A percentile compares a stretch with the other conserved stretches of the same genome.
These are phyloP conservation scores for Ciconia boyciana DNA, from an alignment of 2,113 vertebrate species.

Conservation along the genomic window DNA sequence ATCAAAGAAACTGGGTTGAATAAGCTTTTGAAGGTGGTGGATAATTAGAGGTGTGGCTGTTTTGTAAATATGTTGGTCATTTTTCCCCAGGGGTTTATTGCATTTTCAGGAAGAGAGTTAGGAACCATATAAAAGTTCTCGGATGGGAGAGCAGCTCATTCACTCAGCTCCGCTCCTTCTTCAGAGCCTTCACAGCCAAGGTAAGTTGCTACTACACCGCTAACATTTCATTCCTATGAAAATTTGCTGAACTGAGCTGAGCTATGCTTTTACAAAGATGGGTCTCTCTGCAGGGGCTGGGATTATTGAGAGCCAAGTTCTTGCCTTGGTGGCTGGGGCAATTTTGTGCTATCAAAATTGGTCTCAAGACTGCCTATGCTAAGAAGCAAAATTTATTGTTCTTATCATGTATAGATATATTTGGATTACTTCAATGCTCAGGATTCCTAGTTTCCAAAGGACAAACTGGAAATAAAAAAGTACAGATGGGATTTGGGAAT, in stretches of 20 bases:
- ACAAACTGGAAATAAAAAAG: not conserved
- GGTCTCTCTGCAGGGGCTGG: not conserved
- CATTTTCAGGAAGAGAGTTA: conserved; percentile 48
- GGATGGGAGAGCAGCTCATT: conserved; percentile 8
- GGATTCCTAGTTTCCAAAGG: not conserved
- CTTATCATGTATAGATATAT: not conserved
- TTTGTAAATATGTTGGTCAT: conserved; percentile 53
- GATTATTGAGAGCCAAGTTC: not conserved
- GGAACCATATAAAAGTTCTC: conserved; percentile 49
- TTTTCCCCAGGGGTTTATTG: conserved; percentile 15
- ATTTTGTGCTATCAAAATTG: not conserved
- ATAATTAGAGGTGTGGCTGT: conserved; percentile 53
- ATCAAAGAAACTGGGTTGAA: not conserved
- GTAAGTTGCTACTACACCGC: not conserved
- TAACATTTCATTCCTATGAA: not conserved
- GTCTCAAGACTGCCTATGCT: not conserved
- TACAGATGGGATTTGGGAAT: not conserved
- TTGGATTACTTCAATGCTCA: not conserved
- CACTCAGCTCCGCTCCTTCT: not conserved
- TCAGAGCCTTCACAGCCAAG: not conserved
- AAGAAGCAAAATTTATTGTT: not conserved
- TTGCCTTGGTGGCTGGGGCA: not conserved
- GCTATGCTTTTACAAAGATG: not conserved
- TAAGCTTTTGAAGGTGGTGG: conserved; percentile 24
- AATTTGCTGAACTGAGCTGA: not conserved